Base-by-base conservation (phyloP, 2,888 invertebrate species). In the Colostygia pectinataria region DNA sequence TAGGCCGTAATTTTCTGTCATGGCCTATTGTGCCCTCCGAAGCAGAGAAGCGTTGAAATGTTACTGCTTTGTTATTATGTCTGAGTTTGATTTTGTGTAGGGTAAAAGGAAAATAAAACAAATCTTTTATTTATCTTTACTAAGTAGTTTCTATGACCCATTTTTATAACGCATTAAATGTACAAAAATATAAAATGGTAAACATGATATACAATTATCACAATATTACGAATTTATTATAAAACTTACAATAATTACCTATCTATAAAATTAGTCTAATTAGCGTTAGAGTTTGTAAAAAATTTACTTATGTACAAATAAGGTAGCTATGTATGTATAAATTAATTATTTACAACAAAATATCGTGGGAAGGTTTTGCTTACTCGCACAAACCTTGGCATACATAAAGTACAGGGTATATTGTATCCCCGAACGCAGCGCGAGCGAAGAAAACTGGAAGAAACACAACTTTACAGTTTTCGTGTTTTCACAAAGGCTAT, bases 291-390 rank as follows among this genome's bases (percentile, higher is more conserved):
- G 12, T 38, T 33, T 27, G 9, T 18, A 12, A 29, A 28, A 14
- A 28, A 14, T 24, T 9, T 15, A 33, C 51, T 64, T 81, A 83
- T 84, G 68, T 81, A 82, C 78, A 83, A 63, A 59, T 64, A 41
- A 41, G 61, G 65, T 65, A 69, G 67, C 69, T 18, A 20, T 20
- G 20, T 71, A 75, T 69, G 72, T 65, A 76, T 81, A 81, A 81
- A 81, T 82, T 66, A 74, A 41, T 72, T 85, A 86, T 87, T 81
- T 87, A 87, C 86, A 87, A 73, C 15, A 73, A 69, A 70, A 61
- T 51, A 53, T 55, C 55, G 55, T 57, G 37, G 51, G 10, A 42
- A 52, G 41, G 43, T 52, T 55, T 52, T 48, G 52, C 52, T 57
- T 46, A 8, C 39, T 43, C 31, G 38, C 23, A 53, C 28, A 39